These are phyloP conservation scores for Neopipo cinnamomea DNA, from an alignment of 2,113 vertebrate genomes.

Conservation along the genomic window DNA sequence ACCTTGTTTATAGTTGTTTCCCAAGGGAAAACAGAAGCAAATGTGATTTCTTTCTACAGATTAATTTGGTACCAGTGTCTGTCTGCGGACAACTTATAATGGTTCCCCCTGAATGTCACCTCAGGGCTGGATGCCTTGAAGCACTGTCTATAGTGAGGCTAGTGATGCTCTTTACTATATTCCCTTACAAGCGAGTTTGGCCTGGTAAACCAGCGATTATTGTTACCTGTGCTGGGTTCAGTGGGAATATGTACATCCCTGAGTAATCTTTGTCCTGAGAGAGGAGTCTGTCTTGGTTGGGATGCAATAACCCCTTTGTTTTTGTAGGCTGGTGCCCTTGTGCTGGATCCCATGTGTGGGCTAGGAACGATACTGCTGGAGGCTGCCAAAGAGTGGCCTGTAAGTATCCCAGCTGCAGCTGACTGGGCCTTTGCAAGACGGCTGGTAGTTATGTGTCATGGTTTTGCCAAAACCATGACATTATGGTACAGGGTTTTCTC, in stretches of 20 bases:
- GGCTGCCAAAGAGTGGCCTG: conserved; percentile 87
- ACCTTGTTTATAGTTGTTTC: neutral
- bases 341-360: conserved; percentile 94
- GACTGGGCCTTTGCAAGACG: neutral
- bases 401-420: conserved; percentile 27
- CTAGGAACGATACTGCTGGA: conserved; percentile 89
- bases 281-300: neutral
- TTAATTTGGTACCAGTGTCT: neutral
- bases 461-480: too few species aligned
- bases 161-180: neutral
- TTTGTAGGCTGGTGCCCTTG: conserved; percentile 77
- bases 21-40: neutral
- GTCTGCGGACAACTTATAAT: neutral
- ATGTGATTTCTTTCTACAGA: neutral
- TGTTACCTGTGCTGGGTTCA: neutral
- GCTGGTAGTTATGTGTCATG: neutral
- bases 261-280: neutral
- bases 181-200: neutral
- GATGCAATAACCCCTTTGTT: neutral
- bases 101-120: neutral
- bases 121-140: neutral
- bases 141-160: neutral
- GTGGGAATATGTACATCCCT: neutral
- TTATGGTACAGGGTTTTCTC: neutral
- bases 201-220: neutral